These are phyloP conservation scores for Penelope pileata DNA, from an alignment of 2,113 vertebrate species.

Conservation along the genomic window DNA sequence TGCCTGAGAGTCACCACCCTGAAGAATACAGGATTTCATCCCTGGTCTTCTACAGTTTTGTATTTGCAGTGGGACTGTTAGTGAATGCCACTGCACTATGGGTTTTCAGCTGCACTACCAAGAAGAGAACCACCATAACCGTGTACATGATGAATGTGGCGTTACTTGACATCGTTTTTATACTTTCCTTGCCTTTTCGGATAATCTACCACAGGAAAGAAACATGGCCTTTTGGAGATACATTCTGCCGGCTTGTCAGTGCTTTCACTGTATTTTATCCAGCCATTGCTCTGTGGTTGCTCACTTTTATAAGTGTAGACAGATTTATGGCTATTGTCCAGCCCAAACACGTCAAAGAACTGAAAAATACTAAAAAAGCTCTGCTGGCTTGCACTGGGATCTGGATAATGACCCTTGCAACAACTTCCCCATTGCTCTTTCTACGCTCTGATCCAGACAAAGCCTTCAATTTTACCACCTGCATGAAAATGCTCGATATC, in stretches of 20 bases:
- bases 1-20: slow-evolving; percentile 65
- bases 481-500: slow-evolving; percentile 90
- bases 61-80: slow-evolving; percentile 85
- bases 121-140: slow-evolving; percentile 92
- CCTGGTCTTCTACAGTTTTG: slow-evolving; percentile 87
- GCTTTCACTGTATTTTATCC: slow-evolving; percentile 92
- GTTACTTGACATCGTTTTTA: slow-evolving; percentile 87
- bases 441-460: slow-evolving; percentile 82
- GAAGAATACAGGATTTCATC: slow-evolving; percentile 82
- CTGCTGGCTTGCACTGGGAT: slow-evolving; percentile 82
- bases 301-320: slow-evolving; percentile 92
- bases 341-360: slow-evolving; percentile 89
- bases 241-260: slow-evolving; percentile 85
- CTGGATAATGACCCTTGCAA: slow-evolving; percentile 90
- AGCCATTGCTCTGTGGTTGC: slow-evolving; percentile 92
- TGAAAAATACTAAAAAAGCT: slow-evolving; percentile 90
- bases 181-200: slow-evolving; percentile 88
- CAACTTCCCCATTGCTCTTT: slow-evolving; percentile 83
- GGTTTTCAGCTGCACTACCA: slow-evolving; percentile 96
- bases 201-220: slow-evolving; percentile 85
- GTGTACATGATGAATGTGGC: slow-evolving; percentile 97
- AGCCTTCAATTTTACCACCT: slow-evolving; percentile 84
- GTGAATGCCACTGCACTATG: slow-evolving; percentile 92
- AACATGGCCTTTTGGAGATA: slow-evolving; percentile 89
- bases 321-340: slow-evolving; percentile 96